Percentiles rank a stretch among this genome's conserved stretches.
phyloP scores from a whole-genome alignment of 1,140 invertebrate species.

The Phymastichus coffea region DNA sequence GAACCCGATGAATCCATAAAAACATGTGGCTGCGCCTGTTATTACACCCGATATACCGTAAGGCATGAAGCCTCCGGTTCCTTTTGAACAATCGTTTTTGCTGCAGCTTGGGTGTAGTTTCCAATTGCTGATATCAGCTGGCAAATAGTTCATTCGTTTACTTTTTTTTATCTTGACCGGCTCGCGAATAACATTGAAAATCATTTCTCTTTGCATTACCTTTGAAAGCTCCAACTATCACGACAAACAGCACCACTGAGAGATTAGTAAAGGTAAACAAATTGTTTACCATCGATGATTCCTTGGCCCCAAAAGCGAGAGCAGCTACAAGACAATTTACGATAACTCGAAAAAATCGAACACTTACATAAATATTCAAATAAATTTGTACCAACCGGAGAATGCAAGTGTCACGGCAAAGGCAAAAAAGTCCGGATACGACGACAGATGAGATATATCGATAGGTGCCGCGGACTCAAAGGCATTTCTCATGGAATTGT shows the following conservation, averaged over 20 bases:
- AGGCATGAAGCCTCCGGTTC: constrained; percentile 78
- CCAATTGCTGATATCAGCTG: constrained; percentile 69
- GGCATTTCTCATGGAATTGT: constrained; percentile 62
- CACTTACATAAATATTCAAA: neutral
- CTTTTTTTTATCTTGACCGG: too few relatives aligned
- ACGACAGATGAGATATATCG: constrained; percentile 58
- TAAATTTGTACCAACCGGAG: constrained; percentile 51
- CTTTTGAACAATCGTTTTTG: constrained; percentile 51
- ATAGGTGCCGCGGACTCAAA: constrained; percentile 63
- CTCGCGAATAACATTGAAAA: neutral
- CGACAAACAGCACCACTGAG: constrained; percentile 68
- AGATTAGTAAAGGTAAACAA: constrained; percentile 75
- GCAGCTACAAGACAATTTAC: constrained; percentile 44
- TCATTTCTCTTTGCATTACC: constrained; percentile 37
- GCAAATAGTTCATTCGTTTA: too few relatives aligned
- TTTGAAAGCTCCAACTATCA: constrained; percentile 70
- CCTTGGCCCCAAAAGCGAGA: constrained; percentile 71
- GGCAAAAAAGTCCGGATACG: constrained; percentile 71
- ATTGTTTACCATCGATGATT: constrained; percentile 74
- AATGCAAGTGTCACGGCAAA: constrained; percentile 61
- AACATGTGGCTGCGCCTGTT: constrained; percentile 83
- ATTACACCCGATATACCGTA: constrained; percentile 79
- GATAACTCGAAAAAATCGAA: neutral
- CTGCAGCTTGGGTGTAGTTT: constrained; percentile 59
- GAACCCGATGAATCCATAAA: constrained; percentile 90